Evolutionary conservation across 2,113 vertebrate genomes (phyloP), one percentile per base, ranked within the genome.

Genomic region (Coracopsis vasa): DNA sequence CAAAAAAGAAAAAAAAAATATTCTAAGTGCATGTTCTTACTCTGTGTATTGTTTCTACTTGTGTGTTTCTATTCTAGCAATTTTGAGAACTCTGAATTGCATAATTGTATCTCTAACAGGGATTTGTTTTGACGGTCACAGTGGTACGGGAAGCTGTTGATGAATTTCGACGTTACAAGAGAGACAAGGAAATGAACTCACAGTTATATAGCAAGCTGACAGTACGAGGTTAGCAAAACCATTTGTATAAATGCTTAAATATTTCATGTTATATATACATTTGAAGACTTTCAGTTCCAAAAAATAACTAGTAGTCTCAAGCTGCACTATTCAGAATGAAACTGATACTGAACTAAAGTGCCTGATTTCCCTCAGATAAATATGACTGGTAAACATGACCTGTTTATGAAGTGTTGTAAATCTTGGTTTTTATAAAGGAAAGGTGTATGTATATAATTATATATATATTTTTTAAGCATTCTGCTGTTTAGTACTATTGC

Each of bases 181-280:
- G 99, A 82, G 99, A 99, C 98, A 99, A 99, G 96, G 99, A 99
- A 95, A 99, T 99, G 99, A 99, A 99, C 97, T 99, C 99, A 10
- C 99, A 99, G 65, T 98, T 99, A 27, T 99, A 99, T 94, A 99
- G 98, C 98, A 99, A 99, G 94, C 98, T 99, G 87, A 99, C 99
- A 86, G 94, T 99, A 87, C 97, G 99, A 99, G 99, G 99, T 99
- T 72, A 97, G 98, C 71, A 85, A 94, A 67, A 54, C 65, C 16
- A 17, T 70, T 77, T 81, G 11, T 89, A 47, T 48, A 58, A 77
- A 82, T 84, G 17, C 31, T 94, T 15, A 9, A 81, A 45, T 33
- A 41, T 6, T 72, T 73, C 0, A n/a, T 72, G 41, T 28, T 89
- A 4, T 37, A 5, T 13, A 41, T 71, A 7, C 33, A 18, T 37